Evolutionary conservation across 2,888 invertebrate species (phyloP), one percentile per base, ranked within the genome.

Genomic region (Andricus quercusramuli): DNA sequence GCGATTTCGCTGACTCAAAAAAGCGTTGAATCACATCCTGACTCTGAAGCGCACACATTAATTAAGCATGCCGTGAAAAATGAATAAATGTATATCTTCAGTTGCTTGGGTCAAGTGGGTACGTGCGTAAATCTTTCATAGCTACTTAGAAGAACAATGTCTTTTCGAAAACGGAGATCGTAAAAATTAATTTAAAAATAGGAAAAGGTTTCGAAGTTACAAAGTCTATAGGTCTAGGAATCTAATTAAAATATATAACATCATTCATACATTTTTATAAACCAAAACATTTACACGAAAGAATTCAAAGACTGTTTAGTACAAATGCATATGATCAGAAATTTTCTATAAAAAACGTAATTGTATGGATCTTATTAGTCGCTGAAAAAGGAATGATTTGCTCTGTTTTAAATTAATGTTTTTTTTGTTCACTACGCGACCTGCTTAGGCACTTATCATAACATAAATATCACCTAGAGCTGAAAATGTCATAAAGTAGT

Each of bases 61-160:
- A 81, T 83, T 83, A 83, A 79, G 79, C 77, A 81, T 79, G 25
- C 51, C 37, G 62, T 29, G 47, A 51, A 70, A 70, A 29, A 51
- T 70, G 47, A 70, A 70, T 70, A 70, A 70, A 70, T 51, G 51
- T 51, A 70, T 70, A 70, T 70, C 47, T 47, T 20, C 17, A 22
- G 20, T 47, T 47, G 20, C 47, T 70, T 11, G 67, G 82, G 79
- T 79, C 41, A 79, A 82, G 59, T 29, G 41, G n/a, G 66, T 76
- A 44, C 78, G 41, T 59, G 37, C 56, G 62, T 74, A 22, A 77
- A 51, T 65, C 56, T 70, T 51, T 15, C 25, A 51, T 20, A 51
- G 44, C 51, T 66, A 37, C 6, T 11, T 78, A 65, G 32, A 25
- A 47, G 56, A 74, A 80, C 47, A 78, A 78, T 70, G 29, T 29